Evolutionary conservation across 2,888 invertebrate genomes (phyloP).

Genomic region (Spodoptera picta): DNA sequence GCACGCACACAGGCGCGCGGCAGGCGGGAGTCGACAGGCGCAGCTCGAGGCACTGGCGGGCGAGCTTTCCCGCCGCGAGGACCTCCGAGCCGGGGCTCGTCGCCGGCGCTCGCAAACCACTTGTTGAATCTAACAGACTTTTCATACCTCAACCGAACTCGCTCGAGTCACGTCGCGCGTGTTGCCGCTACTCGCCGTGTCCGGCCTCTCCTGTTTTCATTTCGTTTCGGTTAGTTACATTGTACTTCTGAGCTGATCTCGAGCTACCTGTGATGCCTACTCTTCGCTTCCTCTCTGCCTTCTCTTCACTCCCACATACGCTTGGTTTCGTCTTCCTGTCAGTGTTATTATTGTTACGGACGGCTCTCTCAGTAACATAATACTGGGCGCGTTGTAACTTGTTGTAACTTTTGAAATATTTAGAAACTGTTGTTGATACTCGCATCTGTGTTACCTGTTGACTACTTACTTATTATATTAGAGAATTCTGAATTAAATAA

Average conservation of each 20-base stretch:
- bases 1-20: slow-evolving; percentile 61
- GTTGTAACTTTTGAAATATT: slow-evolving; percentile 86
- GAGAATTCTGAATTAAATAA: slow-evolving; percentile 74
- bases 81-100: slow-evolving; percentile 70
- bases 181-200: slow-evolving; percentile 58
- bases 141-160: slow-evolving; percentile 70
- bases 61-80: slow-evolving; percentile 84
- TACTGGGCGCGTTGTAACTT: slow-evolving; percentile 73
- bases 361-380: slow-evolving; percentile 69
- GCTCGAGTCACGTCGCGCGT: slow-evolving; percentile 73
- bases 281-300: slow-evolving; percentile 77
- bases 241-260: slow-evolving; percentile 52
- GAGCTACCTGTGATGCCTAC: slow-evolving; percentile 81
- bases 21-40: slow-evolving; percentile 59
- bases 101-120: slow-evolving; percentile 81
- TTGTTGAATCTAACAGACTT: slow-evolving; percentile 83
- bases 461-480: slow-evolving; percentile 82
- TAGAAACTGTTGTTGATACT: slow-evolving; percentile 84
- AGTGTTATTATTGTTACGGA: slow-evolving; percentile 82
- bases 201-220: slow-evolving; percentile 49
- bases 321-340: slow-evolving; percentile 78
- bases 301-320: slow-evolving; percentile 68
- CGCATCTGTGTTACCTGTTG: slow-evolving; percentile 87
- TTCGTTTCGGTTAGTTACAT: slow-evolving; percentile 49
- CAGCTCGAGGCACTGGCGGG: slow-evolving; percentile 81